Evolutionary conservation across 2,888 invertebrate genomes (phyloP), one percentile per base, ranked within the genome.

Genomic region (Mesorhabditis belari): DNA sequence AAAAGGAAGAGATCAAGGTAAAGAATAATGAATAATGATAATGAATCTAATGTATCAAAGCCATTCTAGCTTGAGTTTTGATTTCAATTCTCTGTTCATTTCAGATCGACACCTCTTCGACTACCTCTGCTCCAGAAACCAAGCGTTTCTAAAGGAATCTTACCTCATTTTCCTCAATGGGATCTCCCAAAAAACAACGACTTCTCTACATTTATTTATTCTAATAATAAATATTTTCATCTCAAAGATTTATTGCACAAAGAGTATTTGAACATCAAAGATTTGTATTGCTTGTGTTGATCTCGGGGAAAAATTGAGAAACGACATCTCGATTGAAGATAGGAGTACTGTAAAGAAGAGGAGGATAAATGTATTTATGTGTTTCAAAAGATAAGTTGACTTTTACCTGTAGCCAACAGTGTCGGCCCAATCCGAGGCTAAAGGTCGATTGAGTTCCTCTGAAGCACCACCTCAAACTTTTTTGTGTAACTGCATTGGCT

Each of bases 251-350:
- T 35, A 35, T 35, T 35, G 44, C 44, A 35, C 44, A 35, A 35
- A 1, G 12, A 35, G 12, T 17, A 17, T 35, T 9, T 17, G 2
- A 35, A 35, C 44, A 17, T 35, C n/a, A 35, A 9, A 35, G n/a
- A 35, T 9, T 17, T n/a, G 44, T 35, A 35, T 35, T 9, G 44
- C 12, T 35, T 9, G 55, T 27, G 23, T 23, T 54, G 19, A 70
- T 50, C 60, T 77, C 77, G 4, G 77, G 77, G 57, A 77, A 77
- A 56, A 77, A 77, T 50, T 77, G 77, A 19, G 75, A 71, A 12
- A 77, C 73, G 28, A 77, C 72, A 35, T 77, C 77, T 49, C 69
- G 60, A 53, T 73, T 75, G 59, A 77, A 77, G 3, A 77, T 71
- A 2, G 77, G 77, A 25, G 77, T 77, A 35, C 44, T 35, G 44